Evolutionary conservation across 2,113 vertebrate species (phyloP).

Genomic region (Falco punctatus): DNA sequence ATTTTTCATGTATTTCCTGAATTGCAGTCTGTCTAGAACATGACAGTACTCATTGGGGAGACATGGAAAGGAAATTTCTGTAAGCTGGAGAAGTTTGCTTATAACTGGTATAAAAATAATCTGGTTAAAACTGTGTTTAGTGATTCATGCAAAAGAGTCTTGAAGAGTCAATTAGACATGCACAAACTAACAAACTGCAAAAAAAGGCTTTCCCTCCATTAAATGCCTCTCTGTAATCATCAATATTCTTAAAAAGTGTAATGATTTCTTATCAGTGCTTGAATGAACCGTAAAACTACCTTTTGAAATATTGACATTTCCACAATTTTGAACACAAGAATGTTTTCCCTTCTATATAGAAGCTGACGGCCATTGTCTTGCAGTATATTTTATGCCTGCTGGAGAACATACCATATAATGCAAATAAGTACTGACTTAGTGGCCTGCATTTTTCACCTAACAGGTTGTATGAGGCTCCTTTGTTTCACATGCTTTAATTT

Average conservation of each 20-base stretch:
- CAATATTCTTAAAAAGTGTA: slow-evolving; percentile 79
- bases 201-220: slow-evolving; percentile 77
- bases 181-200: slow-evolving; percentile 76
- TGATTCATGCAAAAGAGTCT: slow-evolving; percentile 75
- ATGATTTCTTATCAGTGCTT: slow-evolving; percentile 81
- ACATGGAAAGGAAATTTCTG: neutral
- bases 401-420: neutral
- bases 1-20: neutral
- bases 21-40: neutral
- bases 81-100: neutral
- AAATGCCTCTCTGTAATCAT: slow-evolving; percentile 73
- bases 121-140: slow-evolving; percentile 59
- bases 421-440: neutral
- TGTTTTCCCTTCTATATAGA: slow-evolving; percentile 65
- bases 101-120: slow-evolving; percentile 19
- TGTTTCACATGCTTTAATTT: neutral
- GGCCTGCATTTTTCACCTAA: neutral
- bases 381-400: slow-evolving; percentile 22
- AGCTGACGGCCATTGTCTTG: slow-evolving; percentile 62
- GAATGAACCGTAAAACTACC: slow-evolving; percentile 81
- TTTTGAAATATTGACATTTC: slow-evolving; percentile 85
- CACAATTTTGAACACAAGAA: slow-evolving; percentile 74
- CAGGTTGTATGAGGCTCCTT: neutral
- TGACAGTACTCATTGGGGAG: neutral
- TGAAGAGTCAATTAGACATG: slow-evolving; percentile 79